Evolutionary conservation across 1,140 invertebrate genomes (phyloP).

Genomic region (Leptopilina clavipes): DNA sequence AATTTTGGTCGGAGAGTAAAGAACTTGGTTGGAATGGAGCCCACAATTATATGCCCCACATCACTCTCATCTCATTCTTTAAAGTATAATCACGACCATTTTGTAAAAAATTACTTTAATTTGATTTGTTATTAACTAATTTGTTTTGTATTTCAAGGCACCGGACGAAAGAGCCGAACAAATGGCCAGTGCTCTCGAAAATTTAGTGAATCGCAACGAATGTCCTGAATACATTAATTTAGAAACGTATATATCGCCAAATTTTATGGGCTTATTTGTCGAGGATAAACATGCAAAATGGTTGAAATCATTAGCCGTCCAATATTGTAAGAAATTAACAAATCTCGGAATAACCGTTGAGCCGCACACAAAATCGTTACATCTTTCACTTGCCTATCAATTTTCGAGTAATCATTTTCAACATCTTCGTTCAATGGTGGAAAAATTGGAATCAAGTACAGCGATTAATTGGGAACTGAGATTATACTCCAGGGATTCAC

Average conservation of each 20-base stretch:
- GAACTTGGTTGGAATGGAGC: conserved; percentile 89
- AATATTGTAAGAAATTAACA: conserved; percentile 86
- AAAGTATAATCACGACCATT: conserved; percentile 78
- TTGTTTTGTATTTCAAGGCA: conserved; percentile 76
- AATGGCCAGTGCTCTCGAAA: conserved; percentile 80
- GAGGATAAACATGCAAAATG: conserved; percentile 85
- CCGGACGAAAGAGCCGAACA: conserved; percentile 82
- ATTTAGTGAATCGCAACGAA: conserved; percentile 81
- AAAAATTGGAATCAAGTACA: conserved; percentile 80
- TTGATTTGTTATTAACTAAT: neutral
- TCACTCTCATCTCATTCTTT: conserved; percentile 92
- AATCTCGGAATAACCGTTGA: conserved; percentile 82
- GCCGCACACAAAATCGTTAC: conserved; percentile 87
- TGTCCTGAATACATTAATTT: conserved; percentile 80
- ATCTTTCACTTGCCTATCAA: conserved; percentile 92
- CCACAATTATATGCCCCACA: conserved; percentile 91
- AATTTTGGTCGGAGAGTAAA: conserved; percentile 88
- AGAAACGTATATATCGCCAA: conserved; percentile 87
- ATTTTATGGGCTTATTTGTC: conserved; percentile 92
- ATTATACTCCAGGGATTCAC: conserved; percentile 88
- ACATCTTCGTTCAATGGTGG: conserved; percentile 83
- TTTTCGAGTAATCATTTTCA: conserved; percentile 84
- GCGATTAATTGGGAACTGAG: conserved; percentile 88
- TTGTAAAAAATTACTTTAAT: conserved; percentile 38
- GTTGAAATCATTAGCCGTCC: conserved; percentile 83